Conservation (phyloP, 2,888 invertebrate genomes). For the Diarsia mendica region DNA sequence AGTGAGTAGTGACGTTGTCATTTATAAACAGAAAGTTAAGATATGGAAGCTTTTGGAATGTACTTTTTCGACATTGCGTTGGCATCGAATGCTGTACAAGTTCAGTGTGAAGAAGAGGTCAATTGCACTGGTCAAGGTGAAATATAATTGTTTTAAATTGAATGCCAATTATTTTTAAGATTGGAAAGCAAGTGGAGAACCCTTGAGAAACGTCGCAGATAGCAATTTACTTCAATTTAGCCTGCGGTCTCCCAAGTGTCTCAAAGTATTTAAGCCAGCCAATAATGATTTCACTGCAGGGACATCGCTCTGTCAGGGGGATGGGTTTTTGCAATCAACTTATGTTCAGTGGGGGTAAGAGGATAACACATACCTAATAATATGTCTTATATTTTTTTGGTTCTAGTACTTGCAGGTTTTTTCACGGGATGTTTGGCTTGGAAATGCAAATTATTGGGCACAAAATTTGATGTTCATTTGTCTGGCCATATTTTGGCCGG, state of each 20-base stretch:
- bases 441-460: background rate
- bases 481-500: too few relatives aligned
- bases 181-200: background rate
- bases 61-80: conserved; percentile 1
- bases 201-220: background rate
- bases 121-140: conserved; percentile 44
- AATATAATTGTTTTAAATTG: conserved; percentile 15
- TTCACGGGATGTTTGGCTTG: background rate
- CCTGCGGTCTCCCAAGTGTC: too few relatives aligned
- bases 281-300: background rate
- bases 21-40: conserved; percentile 17
- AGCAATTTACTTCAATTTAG: background rate
- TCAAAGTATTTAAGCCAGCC: background rate
- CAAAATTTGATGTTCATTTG: too few relatives aligned
- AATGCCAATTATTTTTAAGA: conserved; percentile 13
- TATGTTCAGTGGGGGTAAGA: too few relatives aligned
- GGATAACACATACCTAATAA: too few relatives aligned
- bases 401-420: background rate
- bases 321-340: background rate
- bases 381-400: background rate
- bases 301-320: background rate
- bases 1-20: too few relatives aligned
- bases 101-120: conserved; percentile 40
- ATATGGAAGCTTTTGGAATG: background rate
- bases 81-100: conserved; percentile 22